phyloP scores from a whole-genome alignment of 2,113 vertebrate genomes.

The Brienomyrus longianalis region DNA sequence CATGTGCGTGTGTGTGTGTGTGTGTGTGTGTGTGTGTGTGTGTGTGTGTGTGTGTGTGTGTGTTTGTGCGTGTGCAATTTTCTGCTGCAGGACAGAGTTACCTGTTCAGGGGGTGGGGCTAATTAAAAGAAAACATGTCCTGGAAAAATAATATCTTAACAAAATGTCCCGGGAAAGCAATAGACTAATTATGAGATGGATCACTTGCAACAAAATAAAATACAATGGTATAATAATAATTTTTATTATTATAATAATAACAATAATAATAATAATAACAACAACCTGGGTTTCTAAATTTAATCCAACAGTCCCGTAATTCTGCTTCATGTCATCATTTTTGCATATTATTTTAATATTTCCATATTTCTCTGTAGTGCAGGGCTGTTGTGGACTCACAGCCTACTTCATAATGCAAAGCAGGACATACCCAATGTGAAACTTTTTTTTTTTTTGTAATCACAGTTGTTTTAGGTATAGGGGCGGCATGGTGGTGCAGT shows the following conservation, averaged over 20 bases:
- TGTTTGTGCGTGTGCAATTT: background rate
- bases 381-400: background rate
- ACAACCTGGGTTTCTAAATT: background rate
- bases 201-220: background rate
- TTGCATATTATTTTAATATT: background rate
- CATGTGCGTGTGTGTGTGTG: background rate
- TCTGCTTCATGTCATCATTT: background rate
- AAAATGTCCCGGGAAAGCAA: background rate
- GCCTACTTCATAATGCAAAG: background rate
- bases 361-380: background rate
- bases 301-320: background rate
- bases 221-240: background rate
- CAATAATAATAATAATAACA: too few relatives aligned
- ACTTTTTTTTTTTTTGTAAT: background rate
- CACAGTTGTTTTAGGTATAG: too few relatives aligned
- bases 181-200: background rate
- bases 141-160: background rate
- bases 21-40: background rate
- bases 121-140: background rate
- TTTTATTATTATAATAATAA: too few relatives aligned
- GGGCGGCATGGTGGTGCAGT: too few relatives aligned
- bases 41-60: background rate
- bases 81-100: background rate
- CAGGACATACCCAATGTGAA: background rate
- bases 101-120: background rate